These are phyloP conservation scores for Cercopithecus petaurista DNA, from an alignment of 2,797 vertebrate genomes.

Conservation along the genomic window DNA sequence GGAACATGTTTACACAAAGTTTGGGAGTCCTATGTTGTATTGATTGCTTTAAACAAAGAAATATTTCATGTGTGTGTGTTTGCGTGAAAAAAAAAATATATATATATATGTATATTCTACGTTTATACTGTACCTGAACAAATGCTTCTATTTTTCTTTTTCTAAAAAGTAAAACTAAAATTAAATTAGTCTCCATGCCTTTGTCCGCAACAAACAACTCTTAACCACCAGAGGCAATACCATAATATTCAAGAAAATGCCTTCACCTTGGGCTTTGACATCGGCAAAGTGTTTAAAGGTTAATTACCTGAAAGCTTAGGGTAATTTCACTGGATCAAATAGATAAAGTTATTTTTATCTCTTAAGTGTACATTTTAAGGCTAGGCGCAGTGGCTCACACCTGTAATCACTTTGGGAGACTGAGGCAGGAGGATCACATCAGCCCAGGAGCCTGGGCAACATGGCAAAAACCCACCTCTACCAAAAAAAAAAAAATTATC, in stretches of 20 bases:
- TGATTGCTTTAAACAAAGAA: slow-evolving; percentile 18
- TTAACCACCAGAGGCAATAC: background rate
- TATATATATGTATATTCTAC: background rate
- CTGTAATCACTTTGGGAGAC: background rate
- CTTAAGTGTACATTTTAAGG: background rate
- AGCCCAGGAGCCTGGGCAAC: too few species aligned
- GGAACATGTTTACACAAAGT: background rate
- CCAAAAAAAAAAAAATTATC: background rate
- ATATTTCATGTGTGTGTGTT: background rate
- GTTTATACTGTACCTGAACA: background rate
- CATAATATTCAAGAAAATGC: background rate
- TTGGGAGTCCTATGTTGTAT: background rate
- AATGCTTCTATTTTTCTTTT: background rate
- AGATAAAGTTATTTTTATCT: background rate
- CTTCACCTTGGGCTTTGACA: slow-evolving; percentile 16
- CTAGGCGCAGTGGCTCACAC: background rate
- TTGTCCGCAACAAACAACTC: background rate
- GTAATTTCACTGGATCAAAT: background rate
- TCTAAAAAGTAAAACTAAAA: background rate
- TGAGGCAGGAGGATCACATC: background rate
- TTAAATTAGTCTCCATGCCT: background rate
- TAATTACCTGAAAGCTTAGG: slow-evolving; percentile 3
- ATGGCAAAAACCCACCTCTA: background rate
- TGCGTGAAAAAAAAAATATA: too few species aligned
- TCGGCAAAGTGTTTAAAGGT: slow-evolving; percentile 12